A percentile compares a stretch with the other conserved stretches of the same genome.
Evolutionary conservation across 2,113 vertebrate species (phyloP).

Genomic region (Campylorhamphus procurvoides): DNA sequence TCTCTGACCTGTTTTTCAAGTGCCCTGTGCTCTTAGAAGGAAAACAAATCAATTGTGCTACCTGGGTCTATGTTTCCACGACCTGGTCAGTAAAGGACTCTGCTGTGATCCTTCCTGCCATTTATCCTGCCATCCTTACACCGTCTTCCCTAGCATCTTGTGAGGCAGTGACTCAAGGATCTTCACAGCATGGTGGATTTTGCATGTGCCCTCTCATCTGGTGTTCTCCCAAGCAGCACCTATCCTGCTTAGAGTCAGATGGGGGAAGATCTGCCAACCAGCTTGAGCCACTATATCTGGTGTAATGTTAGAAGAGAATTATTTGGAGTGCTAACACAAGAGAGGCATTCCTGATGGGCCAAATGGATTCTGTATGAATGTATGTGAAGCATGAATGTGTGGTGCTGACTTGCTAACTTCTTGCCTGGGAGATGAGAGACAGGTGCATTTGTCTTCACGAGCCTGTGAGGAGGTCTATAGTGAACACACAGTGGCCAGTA

Average conservation of each 20-base stretch:
- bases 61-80: neutral
- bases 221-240: neutral
- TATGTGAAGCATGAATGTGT: fast-evolving
- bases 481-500: neutral
- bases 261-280: neutral
- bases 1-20: neutral
- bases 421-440: neutral
- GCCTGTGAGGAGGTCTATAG: neutral
- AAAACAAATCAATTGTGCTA: neutral
- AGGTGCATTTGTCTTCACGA: neutral
- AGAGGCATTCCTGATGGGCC: neutral
- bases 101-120: neutral
- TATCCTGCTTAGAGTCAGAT: fast-evolving
- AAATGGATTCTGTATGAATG: neutral
- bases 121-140: neutral
- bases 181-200: neutral
- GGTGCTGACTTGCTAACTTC: neutral
- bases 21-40: neutral
- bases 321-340: too few relatives aligned
- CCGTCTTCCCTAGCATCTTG: too few relatives aligned
- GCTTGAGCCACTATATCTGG: neutral
- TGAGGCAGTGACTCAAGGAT: neutral
- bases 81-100: neutral
- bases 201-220: neutral
- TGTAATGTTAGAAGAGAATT: neutral